phyloP scores from a whole-genome alignment of 1,140 invertebrate genomes.

The Oryzaephilus surinamensis region DNA sequence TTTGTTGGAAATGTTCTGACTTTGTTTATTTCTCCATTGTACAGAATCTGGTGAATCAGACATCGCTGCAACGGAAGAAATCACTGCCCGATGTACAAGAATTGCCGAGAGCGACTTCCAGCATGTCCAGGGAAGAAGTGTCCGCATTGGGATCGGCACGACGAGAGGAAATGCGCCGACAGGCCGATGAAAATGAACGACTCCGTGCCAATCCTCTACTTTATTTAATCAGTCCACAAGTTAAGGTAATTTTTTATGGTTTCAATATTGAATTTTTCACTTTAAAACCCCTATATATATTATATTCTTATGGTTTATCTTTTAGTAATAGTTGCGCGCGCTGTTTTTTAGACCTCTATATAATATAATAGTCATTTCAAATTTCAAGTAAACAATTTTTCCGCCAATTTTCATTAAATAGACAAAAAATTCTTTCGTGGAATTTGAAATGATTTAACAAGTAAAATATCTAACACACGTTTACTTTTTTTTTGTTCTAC shows the following conservation, averaged over 20 bases:
- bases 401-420: too few relatives aligned
- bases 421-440: neutral
- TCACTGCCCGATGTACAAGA: conserved; percentile 87
- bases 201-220: conserved; percentile 87
- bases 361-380: too few relatives aligned
- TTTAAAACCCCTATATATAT: too few relatives aligned
- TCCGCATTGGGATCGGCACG: conserved; percentile 84
- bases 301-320: too few relatives aligned
- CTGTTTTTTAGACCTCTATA: too few relatives aligned
- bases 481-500: conserved; percentile 1
- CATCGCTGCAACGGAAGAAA: conserved; percentile 77
- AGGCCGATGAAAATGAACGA: conserved; percentile 85
- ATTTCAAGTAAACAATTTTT: too few relatives aligned
- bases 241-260: conserved; percentile 68
- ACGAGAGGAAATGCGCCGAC: conserved; percentile 82
- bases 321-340: too few relatives aligned
- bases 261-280: neutral
- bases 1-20: too few relatives aligned
- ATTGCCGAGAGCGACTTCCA: conserved; percentile 60
- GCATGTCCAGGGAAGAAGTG: conserved; percentile 91
- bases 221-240: conserved; percentile 90
- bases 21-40: too few relatives aligned
- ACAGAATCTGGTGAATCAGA: conserved; percentile 29
- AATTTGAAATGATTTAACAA: neutral
- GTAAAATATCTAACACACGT: neutral